Conservation (phyloP, 2,888 invertebrate genomes). For the Uloborus plumipes region DNA sequence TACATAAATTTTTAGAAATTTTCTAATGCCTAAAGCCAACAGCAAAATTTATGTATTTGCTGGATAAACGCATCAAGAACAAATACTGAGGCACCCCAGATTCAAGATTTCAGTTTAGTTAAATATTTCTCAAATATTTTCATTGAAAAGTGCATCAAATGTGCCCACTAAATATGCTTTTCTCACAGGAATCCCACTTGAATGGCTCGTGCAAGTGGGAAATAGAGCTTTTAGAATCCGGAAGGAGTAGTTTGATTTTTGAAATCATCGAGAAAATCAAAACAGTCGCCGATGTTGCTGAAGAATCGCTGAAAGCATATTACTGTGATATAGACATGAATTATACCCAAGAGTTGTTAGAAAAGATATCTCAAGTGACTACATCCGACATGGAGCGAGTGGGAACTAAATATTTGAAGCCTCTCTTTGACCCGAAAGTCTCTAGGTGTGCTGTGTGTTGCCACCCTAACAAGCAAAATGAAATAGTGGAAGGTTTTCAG, state of each 20-base stretch:
- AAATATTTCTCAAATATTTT: not conserved
- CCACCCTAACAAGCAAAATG: constrained; percentile 81
- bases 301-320: constrained; percentile 81
- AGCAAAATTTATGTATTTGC: too few relatives aligned
- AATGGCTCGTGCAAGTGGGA: constrained; percentile 76
- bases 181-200: constrained; percentile 39
- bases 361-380: constrained; percentile 78
- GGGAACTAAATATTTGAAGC: constrained; percentile 80
- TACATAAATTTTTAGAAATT: too few relatives aligned
- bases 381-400: constrained; percentile 78
- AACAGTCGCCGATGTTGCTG: constrained; percentile 81
- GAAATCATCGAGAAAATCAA: constrained; percentile 86
- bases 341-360: constrained; percentile 73
- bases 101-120: not conserved
- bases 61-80: too few relatives aligned
- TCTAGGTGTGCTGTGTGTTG: constrained; percentile 82
- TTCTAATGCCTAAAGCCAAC: too few relatives aligned
- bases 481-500: constrained; percentile 78
- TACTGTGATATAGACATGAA: constrained; percentile 78
- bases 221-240: constrained; percentile 82
- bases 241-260: constrained; percentile 88
- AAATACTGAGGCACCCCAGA: not conserved
- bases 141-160: too few relatives aligned
- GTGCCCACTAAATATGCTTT: not conserved
- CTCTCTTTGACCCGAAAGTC: constrained; percentile 77